Evolutionary conservation across 92 coral and sea anemone species (phyloP).

Genomic region (Phymanthus crucifer): DNA sequence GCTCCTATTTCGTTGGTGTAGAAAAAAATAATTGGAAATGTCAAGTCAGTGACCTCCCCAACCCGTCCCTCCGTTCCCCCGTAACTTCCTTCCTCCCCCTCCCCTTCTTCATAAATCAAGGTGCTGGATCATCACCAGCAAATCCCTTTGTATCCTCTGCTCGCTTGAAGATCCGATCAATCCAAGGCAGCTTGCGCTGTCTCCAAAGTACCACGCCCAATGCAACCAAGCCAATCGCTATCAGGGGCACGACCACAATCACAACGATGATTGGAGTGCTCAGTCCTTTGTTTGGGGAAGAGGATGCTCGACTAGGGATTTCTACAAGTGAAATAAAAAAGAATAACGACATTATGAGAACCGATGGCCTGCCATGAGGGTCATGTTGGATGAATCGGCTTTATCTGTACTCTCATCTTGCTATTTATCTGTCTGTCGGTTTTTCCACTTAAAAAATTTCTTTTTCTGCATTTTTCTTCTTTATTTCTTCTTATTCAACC

Average conservation of each 20-base stretch:
- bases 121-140: conserved; percentile 1
- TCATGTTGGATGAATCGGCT: no score
- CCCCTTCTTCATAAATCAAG: not conserved
- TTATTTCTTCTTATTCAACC: no score
- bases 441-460: no score
- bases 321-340: not conserved
- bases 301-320: not conserved
- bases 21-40: no score
- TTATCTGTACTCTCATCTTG: no score
- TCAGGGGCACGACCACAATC: conserved; percentile 19
- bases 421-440: no score
- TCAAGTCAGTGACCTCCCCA: no score
- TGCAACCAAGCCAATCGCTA: conserved; percentile 12
- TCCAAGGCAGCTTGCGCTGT: conserved; percentile 27
- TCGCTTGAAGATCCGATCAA: conserved; percentile 12
- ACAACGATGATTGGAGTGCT: conserved; percentile 17
- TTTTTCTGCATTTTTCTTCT: no score
- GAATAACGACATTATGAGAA: not conserved
- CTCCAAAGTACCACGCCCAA: conserved; percentile 16
- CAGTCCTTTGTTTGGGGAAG: not conserved
- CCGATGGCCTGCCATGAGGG: not conserved
- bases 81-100: no score
- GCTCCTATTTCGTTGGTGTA: no score
- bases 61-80: not conserved
- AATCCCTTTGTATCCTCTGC: conserved; percentile 27